These are phyloP conservation scores for Daubentonia madagascariensis DNA, from an alignment of 2,113 vertebrate genomes.

Conservation along the genomic window DNA sequence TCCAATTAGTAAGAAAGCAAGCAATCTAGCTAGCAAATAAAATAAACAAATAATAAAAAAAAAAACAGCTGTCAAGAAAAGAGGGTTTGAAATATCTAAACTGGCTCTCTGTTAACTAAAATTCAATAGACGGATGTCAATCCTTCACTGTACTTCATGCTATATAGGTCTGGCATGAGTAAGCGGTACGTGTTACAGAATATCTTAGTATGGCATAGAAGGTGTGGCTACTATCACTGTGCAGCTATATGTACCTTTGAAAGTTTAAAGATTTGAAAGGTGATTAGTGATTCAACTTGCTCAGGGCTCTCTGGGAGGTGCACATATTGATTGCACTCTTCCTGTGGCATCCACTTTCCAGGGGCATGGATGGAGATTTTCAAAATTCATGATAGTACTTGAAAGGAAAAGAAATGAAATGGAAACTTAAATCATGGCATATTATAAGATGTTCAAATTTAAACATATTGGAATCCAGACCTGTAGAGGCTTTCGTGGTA, in stretches of 20 bases:
- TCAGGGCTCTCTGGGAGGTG: neutral
- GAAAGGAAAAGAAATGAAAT: conserved; percentile 23
- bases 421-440: neutral
- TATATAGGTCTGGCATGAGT: neutral
- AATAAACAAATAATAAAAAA: neutral
- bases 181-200: neutral
- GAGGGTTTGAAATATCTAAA: neutral
- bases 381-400: conserved; percentile 7
- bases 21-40: neutral
- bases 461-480: neutral
- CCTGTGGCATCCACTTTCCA: neutral
- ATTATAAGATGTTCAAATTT: neutral
- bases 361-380: neutral
- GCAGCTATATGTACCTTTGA: neutral
- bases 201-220: neutral
- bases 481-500: neutral
- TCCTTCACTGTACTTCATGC: neutral
- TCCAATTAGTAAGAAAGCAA: neutral
- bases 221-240: conserved; percentile 10
- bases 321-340: conserved; percentile 4
- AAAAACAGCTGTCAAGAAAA: neutral
- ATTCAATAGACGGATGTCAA: neutral
- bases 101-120: neutral
- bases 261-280: conserved; percentile 33
- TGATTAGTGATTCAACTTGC: neutral